Evolutionary conservation across 2,797 vertebrate genomes (phyloP).

Genomic region (Tokudaia muenninki): DNA sequence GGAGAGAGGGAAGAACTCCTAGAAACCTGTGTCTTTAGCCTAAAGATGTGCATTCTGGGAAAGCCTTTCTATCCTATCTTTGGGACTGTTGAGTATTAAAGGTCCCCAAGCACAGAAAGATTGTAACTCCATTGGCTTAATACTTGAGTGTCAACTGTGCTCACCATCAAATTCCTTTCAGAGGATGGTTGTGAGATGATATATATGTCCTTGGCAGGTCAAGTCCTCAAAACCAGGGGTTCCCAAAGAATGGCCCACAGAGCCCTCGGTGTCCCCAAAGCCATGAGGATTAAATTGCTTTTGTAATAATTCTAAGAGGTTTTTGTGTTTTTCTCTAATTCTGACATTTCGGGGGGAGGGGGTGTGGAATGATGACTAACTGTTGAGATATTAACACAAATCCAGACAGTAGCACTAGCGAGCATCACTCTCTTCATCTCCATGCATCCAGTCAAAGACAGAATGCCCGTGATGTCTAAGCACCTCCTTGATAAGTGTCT

Average conservation of each 20-base stretch:
- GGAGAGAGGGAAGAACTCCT: neutral
- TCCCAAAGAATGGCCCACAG: neutral
- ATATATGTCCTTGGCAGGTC: neutral
- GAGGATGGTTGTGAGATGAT: neutral
- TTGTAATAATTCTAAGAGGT: neutral
- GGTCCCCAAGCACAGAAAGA: neutral
- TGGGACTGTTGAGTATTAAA: neutral
- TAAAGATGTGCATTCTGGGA: neutral
- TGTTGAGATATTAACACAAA: slow-evolving; percentile 6
- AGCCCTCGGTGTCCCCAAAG: neutral
- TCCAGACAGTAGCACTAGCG: neutral
- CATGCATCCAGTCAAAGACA: neutral
- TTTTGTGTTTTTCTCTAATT: neutral
- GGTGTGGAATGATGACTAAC: neutral
- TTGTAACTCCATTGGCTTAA: neutral
- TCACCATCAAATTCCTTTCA: slow-evolving; percentile 4
- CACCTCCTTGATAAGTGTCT: neutral
- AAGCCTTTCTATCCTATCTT: neutral
- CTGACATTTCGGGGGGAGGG: neutral
- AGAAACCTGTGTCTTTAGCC: neutral
- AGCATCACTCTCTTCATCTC: neutral
- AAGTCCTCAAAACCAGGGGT: neutral
- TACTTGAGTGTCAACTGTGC: neutral
- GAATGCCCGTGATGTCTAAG: neutral
- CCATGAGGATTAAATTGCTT: neutral